These are phyloP conservation scores for Acleris literana DNA, from an alignment of 2,888 invertebrate genomes.

Conservation along the genomic window DNA sequence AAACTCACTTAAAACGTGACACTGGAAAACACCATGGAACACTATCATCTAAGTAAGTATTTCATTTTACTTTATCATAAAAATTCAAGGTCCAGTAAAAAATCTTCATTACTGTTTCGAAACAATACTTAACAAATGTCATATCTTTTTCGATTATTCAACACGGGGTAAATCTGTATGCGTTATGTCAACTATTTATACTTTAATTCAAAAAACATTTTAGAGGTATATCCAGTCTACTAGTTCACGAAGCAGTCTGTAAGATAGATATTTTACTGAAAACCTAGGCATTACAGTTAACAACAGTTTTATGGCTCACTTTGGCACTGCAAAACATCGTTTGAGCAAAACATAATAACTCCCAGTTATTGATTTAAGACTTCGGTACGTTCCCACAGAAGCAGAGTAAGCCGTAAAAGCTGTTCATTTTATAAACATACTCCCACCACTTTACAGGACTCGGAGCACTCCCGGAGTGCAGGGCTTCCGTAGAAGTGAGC, in stretches of 20 bases:
- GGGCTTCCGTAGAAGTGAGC: constrained; percentile 23
- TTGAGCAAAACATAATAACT: constrained; percentile 72
- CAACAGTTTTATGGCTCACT: constrained; percentile 80
- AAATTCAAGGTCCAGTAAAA: constrained; percentile 63
- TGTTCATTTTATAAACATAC: constrained; percentile 54
- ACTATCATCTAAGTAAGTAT: constrained; percentile 21
- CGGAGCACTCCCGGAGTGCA: constrained; percentile 34
- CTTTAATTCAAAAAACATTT: constrained; percentile 69
- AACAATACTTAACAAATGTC: constrained; percentile 58
- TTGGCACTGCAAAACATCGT: constrained; percentile 77
- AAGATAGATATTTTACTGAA: constrained; percentile 75
- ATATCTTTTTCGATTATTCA: constrained; percentile 57
- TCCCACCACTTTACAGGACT: constrained; percentile 47
- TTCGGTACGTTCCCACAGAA: constrained; percentile 63
- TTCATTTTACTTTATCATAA: constrained; percentile 36
- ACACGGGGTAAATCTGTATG: constrained; percentile 66
- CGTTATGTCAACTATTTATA: constrained; percentile 69
- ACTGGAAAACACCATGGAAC: constrained; percentile 31
- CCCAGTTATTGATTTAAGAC: constrained; percentile 57
- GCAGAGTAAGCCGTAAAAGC: constrained; percentile 81
- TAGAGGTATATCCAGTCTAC: constrained; percentile 80
- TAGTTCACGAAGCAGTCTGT: constrained; percentile 80
- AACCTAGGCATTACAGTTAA: constrained; percentile 66
- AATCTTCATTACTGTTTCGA: constrained; percentile 57
- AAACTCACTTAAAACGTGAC: constrained; percentile 44